Conservation (phyloP, 2,113 vertebrate genomes). For the Eublepharis macularius region DNA sequence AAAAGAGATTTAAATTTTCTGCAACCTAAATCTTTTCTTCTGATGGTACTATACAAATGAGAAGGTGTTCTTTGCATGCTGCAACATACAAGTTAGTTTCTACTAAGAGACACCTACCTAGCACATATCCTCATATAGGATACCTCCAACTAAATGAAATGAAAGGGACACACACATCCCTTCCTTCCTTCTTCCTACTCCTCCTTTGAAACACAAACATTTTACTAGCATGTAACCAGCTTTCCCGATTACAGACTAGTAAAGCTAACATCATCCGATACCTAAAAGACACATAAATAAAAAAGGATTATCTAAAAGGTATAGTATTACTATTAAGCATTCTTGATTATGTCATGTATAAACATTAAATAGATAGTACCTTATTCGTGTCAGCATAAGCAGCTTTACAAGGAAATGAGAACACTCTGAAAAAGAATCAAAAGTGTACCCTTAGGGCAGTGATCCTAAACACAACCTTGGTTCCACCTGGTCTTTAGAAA, state of each 20-base stretch:
- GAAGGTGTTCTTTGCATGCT: background rate
- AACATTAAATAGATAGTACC: constrained; percentile 68
- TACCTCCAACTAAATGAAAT: background rate
- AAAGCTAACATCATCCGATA: background rate
- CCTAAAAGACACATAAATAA: background rate
- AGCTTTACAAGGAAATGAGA: constrained; percentile 83
- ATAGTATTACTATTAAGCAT: background rate
- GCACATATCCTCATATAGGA: background rate
- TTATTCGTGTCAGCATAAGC: constrained; percentile 81
- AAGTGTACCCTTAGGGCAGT: background rate
- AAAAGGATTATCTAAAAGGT: background rate
- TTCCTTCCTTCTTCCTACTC: background rate
- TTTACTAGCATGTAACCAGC: background rate
- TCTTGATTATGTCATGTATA: background rate
- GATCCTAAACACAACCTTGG: background rate
- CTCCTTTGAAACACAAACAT: background rate
- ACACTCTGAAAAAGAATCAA: constrained; percentile 80
- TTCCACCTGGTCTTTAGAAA: background rate
- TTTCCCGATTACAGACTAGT: too few species aligned
- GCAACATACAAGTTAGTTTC: too few species aligned
- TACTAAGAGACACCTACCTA: background rate
- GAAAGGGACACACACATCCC: background rate
- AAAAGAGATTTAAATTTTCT: background rate
- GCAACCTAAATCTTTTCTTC: background rate
- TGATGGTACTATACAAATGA: background rate